Conservation (phyloP, 2,888 invertebrate genomes). For the Nipponacmea schrenckii region DNA sequence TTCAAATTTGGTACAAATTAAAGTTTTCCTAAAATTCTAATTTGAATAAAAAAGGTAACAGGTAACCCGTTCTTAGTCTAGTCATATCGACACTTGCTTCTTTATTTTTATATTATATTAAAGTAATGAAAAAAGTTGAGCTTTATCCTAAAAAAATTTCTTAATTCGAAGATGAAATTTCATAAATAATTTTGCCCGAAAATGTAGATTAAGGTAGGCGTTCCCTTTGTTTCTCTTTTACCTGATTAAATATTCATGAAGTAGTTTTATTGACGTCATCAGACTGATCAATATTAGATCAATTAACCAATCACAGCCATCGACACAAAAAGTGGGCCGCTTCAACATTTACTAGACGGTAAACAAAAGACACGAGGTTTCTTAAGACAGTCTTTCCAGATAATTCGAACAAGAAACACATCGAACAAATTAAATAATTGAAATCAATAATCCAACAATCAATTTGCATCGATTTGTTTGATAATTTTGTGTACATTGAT, state of each 20-base stretch:
- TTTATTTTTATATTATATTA: too few species aligned
- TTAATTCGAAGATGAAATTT: too few species aligned
- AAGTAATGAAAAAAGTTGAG: too few species aligned
- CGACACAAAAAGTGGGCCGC: conserved; percentile 9
- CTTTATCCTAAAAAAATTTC: too few species aligned
- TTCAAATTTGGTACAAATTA: too few species aligned
- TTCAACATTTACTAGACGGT: neutral
- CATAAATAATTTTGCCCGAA: too few species aligned
- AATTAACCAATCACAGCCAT: conserved; percentile 1
- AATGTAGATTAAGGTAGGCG: neutral
- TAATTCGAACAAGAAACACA: too few species aligned
- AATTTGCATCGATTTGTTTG: too few species aligned
- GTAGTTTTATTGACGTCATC: conserved; percentile 2
- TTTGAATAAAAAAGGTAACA: too few species aligned
- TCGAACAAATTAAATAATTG: neutral
- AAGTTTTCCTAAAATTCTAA: too few species aligned
- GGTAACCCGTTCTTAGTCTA: too few species aligned
- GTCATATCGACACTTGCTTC: too few species aligned
- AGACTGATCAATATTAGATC: neutral
- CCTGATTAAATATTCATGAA: neutral
- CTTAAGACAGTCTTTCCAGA: neutral
- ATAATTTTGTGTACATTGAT: conserved; percentile 23
- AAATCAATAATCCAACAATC: neutral
- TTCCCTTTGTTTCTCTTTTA: neutral
- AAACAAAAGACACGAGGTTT: neutral